A percentile compares a stretch with the other conserved stretches of the same genome.
Conservation (phyloP, 2,113 vertebrate species). For the Oceanites oceanicus region DNA sequence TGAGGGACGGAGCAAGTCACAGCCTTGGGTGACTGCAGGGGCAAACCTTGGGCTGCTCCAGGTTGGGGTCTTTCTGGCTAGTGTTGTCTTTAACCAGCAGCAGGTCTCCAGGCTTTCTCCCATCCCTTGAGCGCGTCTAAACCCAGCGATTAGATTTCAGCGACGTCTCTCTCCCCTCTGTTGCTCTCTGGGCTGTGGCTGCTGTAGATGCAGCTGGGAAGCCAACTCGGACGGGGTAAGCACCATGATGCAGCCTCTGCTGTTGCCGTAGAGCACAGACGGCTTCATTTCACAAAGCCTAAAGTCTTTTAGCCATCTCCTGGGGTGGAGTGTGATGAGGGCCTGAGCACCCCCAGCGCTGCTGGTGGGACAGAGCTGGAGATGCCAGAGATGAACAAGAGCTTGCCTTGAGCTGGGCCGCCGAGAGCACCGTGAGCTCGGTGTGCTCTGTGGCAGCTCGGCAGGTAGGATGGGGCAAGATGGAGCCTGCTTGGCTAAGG, state of each 20-base stretch:
- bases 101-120: background rate
- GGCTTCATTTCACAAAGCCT: background rate
- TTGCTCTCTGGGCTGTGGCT: background rate
- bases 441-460: background rate
- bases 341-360: background rate
- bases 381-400: background rate
- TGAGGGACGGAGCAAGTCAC: background rate
- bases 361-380: background rate
- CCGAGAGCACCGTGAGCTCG: background rate
- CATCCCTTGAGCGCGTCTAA: background rate
- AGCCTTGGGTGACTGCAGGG: background rate
- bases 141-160: fast-evolving
- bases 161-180: background rate
- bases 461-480: background rate
- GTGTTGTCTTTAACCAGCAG: background rate
- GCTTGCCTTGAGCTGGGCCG: fast-evolving
- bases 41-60: background rate
- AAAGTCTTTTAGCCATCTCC: background rate
- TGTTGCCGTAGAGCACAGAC: background rate
- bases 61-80: background rate
- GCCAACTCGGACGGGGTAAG: fast-evolving
- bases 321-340: background rate
- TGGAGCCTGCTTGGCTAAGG: background rate
- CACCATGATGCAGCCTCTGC: background rate
- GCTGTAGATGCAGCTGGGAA: background rate